phyloP scores from a whole-genome alignment of 2,888 invertebrate species.

The Leptura quadrifasciata region DNA sequence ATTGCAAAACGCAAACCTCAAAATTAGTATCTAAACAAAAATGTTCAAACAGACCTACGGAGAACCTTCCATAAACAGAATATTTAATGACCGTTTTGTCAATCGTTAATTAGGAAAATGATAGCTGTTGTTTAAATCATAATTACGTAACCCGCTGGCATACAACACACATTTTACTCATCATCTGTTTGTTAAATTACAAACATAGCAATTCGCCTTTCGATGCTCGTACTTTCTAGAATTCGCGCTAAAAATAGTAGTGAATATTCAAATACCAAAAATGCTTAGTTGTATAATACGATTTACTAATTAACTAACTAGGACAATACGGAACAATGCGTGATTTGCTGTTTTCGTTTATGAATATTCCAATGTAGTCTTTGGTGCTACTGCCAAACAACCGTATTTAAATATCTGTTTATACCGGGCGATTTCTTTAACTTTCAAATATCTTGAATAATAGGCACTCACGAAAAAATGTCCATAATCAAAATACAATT shows the following conservation, averaged over 20 bases:
- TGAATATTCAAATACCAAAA: slow-evolving; percentile 10
- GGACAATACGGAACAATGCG: not conserved
- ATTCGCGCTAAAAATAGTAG: not conserved
- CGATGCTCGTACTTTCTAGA: not conserved
- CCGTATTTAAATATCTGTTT: not conserved
- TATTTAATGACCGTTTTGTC: not conserved
- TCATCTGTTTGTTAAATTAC: slow-evolving; percentile 14
- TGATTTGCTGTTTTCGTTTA: slow-evolving; percentile 17
- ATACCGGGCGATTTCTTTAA: too few relatives aligned
- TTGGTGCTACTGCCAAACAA: not conserved
- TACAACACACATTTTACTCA: not conserved
- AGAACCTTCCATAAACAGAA: not conserved
- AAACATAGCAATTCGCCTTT: not conserved
- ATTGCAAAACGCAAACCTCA: too few relatives aligned
- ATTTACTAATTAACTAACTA: slow-evolving; percentile 10
- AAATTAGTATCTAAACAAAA: too few relatives aligned
- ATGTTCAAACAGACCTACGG: not conserved
- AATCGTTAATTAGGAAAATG: not conserved
- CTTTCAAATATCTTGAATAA: too few relatives aligned
- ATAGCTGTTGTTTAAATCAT: not conserved
- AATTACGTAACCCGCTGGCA: not conserved
- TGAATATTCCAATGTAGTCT: not conserved
- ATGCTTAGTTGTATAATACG: slow-evolving; percentile 23
- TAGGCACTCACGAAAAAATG: too few relatives aligned
- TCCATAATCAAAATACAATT: too few relatives aligned